These are phyloP conservation scores for Anguilla japonica DNA, from an alignment of 2,113 vertebrate genomes.

Conservation along the genomic window DNA sequence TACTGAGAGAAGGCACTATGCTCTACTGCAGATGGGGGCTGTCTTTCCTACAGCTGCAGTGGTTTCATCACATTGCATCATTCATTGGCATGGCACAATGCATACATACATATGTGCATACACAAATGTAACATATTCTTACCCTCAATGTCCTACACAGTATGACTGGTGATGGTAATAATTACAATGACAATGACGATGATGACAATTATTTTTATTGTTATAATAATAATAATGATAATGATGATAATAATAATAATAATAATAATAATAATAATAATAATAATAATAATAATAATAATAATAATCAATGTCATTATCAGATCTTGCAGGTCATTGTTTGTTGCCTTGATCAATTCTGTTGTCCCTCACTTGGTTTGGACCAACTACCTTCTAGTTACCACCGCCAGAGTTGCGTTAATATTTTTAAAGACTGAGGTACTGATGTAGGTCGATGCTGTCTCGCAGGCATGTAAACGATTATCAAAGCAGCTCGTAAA, in stretches of 20 bases:
- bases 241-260: too few species aligned
- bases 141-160: too few species aligned
- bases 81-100: neutral
- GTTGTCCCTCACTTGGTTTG: neutral
- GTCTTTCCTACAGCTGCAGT: neutral
- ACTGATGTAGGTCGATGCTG: neutral
- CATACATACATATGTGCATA: neutral
- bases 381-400: neutral
- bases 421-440: neutral
- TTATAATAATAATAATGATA: too few species aligned
- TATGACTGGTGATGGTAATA: too few species aligned
- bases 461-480: neutral
- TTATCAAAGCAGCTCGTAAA: neutral
- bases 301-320: too few species aligned
- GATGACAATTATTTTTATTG: too few species aligned
- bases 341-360: too few species aligned
- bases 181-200: too few species aligned
- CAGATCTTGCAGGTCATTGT: too few species aligned
- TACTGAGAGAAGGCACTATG: neutral
- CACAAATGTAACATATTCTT: neutral
- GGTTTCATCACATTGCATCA: conserved; percentile 6
- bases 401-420: neutral
- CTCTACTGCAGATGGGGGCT: neutral
- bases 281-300: too few species aligned
- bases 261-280: too few species aligned